These are phyloP conservation scores for Echinops telfairi DNA, from an alignment of 2,113 vertebrate genomes.

Conservation along the genomic window DNA sequence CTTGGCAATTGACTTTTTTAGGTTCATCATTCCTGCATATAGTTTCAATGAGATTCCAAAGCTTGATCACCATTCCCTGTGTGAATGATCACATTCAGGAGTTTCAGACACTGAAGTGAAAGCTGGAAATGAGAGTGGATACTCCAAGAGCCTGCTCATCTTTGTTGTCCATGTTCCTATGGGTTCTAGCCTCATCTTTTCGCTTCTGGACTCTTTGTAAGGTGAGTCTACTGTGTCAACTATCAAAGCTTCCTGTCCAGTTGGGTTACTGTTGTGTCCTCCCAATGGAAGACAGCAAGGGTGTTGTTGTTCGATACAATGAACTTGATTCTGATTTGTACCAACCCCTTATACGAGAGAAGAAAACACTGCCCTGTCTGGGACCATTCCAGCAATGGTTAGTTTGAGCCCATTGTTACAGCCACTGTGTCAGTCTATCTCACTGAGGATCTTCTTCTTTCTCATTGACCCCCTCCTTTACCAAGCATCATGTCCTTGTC, in stretches of 20 bases:
- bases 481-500: too few relatives aligned
- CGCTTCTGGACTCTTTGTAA: not conserved
- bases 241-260: not conserved
- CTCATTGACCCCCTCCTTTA: too few relatives aligned
- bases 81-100: not conserved
- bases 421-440: too few relatives aligned
- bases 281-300: not conserved
- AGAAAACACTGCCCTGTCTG: too few relatives aligned
- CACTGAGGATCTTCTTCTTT: too few relatives aligned
- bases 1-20: not conserved
- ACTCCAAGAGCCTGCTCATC: too few relatives aligned
- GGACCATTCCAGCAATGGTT: too few relatives aligned
- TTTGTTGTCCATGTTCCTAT: not conserved
- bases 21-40: not conserved
- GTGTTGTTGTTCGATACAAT: too few relatives aligned
- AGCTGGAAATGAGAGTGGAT: not conserved
- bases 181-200: not conserved
- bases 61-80: not conserved
- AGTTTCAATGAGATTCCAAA: conserved; percentile 34
- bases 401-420: too few relatives aligned
- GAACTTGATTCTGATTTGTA: too few relatives aligned
- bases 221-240: not conserved
- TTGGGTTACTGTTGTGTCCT: not conserved
- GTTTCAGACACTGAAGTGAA: not conserved
- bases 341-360: too few relatives aligned